phyloP scores from a whole-genome alignment of 1,140 invertebrate species.

The Drosophila ohnishii region DNA sequence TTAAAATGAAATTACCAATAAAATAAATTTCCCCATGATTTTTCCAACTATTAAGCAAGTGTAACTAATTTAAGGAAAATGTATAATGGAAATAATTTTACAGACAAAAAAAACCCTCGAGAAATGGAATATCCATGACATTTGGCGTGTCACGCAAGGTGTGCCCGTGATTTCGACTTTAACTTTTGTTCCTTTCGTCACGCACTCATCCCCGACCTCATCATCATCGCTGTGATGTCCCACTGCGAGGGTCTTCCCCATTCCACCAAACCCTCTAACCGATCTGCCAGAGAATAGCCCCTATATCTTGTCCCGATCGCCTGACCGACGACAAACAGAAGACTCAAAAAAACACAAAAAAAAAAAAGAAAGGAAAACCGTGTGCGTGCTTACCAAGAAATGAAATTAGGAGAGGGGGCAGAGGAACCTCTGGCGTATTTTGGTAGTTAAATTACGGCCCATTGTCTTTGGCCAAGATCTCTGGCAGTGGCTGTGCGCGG shows the following conservation, averaged over 20 bases:
- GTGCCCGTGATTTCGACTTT: conserved; percentile 15
- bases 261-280: conserved; percentile 7
- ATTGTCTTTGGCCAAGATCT: conserved; percentile 68
- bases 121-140: conserved; percentile 21
- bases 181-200: conserved; percentile 14
- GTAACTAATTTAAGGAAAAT: conserved; percentile 15
- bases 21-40: not conserved
- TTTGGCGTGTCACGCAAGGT: conserved; percentile 32
- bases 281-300: conserved; percentile 3
- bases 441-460: conserved; percentile 75
- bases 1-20: not conserved
- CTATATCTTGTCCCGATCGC: conserved; percentile 23
- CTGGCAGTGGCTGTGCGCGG: conserved; percentile 4
- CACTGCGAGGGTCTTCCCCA: conserved; percentile 30
- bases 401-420: not conserved
- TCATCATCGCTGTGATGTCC: conserved; percentile 18
- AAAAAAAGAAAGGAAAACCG: conserved; percentile 18
- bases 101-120: conserved; percentile 17
- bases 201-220: conserved; percentile 30
- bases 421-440: conserved; percentile 62
- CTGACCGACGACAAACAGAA: conserved; percentile 45
- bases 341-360: conserved; percentile 1
- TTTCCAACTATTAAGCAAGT: not conserved
- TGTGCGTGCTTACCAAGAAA: conserved; percentile 72
- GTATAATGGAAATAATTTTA: not conserved